Conservation (phyloP, 1,140 invertebrate species). For the Cydia pomonella region DNA sequence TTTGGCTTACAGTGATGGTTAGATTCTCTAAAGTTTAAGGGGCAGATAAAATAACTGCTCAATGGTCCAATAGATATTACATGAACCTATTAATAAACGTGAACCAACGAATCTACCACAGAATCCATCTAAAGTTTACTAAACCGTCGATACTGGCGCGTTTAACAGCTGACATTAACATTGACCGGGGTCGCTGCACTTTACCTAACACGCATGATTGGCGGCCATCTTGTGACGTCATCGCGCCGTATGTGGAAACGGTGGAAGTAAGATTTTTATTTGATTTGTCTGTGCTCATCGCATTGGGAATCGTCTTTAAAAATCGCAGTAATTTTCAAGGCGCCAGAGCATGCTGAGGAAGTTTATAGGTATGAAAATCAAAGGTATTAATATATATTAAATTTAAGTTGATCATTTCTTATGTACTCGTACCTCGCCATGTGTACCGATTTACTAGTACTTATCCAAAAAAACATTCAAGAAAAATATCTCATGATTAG, state of each 20-base stretch:
- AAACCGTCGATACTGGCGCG: slow-evolving; percentile 34
- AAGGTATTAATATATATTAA: neutral
- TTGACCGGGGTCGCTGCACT: slow-evolving; percentile 68
- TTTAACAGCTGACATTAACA: slow-evolving; percentile 73
- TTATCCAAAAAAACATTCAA: too few species aligned
- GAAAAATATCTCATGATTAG: too few species aligned
- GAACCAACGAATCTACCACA: neutral
- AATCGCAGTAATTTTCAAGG: neutral
- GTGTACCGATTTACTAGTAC: too few species aligned
- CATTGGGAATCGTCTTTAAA: neutral
- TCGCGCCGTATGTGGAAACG: slow-evolving; percentile 6
- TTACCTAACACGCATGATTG: slow-evolving; percentile 58
- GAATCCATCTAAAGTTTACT: slow-evolving; percentile 5
- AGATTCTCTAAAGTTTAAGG: too few species aligned
- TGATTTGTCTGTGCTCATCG: neutral
- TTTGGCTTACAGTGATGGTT: too few species aligned
- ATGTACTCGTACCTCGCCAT: too few species aligned
- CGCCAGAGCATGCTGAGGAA: neutral
- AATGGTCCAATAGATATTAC: too few species aligned
- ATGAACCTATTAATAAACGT: too few species aligned
- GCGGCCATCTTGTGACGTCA: slow-evolving; percentile 69
- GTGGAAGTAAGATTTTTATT: neutral
- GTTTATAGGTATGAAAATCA: too few species aligned
- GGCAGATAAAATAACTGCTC: too few species aligned
- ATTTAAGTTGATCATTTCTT: too few species aligned